phyloP scores from a whole-genome alignment of 2,797 vertebrate genomes.

The Ctenopoma kingsleyae region DNA sequence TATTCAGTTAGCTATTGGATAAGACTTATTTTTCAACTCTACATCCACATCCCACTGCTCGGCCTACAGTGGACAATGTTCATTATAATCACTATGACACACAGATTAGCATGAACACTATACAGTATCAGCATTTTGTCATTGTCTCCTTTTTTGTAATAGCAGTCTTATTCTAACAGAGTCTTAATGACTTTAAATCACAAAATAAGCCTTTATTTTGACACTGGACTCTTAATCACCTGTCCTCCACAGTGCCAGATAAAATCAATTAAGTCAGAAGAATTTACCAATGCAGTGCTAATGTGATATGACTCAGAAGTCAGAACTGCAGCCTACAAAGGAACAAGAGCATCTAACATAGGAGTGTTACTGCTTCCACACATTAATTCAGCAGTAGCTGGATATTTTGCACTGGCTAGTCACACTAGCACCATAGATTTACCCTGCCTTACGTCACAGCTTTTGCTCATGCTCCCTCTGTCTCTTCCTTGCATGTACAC shows the following conservation, averaged over 20 bases:
- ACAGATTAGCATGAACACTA: background rate
- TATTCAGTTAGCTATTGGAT: no score
- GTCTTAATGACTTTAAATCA: background rate
- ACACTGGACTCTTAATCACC: constrained; percentile 19
- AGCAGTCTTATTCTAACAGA: background rate
- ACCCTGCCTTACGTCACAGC: constrained; percentile 14
- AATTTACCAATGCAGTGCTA: constrained; percentile 9
- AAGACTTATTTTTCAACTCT: no score
- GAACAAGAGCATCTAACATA: background rate
- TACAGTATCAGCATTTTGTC: background rate
- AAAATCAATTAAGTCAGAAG: constrained; percentile 13
- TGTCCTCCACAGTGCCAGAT: background rate
- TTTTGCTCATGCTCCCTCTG: background rate
- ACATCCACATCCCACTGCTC: background rate
- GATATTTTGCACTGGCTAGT: constrained; percentile 40
- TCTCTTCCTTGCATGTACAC: background rate
- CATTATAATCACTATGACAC: background rate
- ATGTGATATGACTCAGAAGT: constrained; percentile 6
- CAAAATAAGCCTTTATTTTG: constrained; percentile 23
- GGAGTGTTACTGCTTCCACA: background rate
- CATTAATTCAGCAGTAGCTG: constrained; percentile 2
- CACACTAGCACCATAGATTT: constrained; percentile 28
- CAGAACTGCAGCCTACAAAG: background rate
- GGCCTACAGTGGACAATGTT: background rate
- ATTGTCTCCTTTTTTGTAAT: constrained; percentile 5